Evolutionary conservation across 2,797 vertebrate species (phyloP), one percentile per base, ranked within the genome.

Genomic region (Channa striata): DNA sequence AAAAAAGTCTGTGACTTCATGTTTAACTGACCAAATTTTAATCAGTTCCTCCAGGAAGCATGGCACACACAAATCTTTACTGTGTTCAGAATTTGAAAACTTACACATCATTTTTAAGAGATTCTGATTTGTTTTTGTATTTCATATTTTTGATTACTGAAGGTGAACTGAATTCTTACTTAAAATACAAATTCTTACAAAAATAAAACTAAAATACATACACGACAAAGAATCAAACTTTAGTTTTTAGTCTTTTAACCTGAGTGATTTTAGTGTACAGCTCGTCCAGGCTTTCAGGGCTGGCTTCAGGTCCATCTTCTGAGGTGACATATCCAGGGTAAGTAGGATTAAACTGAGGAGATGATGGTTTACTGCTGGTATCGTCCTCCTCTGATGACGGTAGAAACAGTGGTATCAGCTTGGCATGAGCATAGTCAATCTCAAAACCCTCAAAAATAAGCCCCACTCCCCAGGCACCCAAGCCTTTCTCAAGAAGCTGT

Each of bases 371-470:
- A 7, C 20, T 2, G 11, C 7, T 0, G 1, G n/a, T 8, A 4
- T 3, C 37, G 8, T 21, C 46, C 0, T n/a, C 23, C 52, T 6
- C 61, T 0, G 36, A 59, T 7, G 66, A 12, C 0, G 80, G 44
- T 0, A 19, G 33, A 11, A 80, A 59, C 39, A 95, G 80, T 0
- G 94, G 94, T 8, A 95, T 91, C 49, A 95, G 23, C 74, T 95
- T 95, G n/a, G 88, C 89, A 0, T 95, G 94, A 76, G 94, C 93
- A 0, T 95, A 95, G 77, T 95, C 92, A 1, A 94, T 92, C 82
- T 94, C 94, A 71, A 87, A 94, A 5, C 94, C 94, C 65, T 95
- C 94, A 54, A 95, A 95, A 36, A 95, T 93, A 8, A 95, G 89
- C 2, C 88, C 93, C 20, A 93, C 83, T 5, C 89, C 93, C 70